Base-by-base conservation (phyloP, 53 echinoderm and acorn worm genomes). In the Stichopus horrens region DNA sequence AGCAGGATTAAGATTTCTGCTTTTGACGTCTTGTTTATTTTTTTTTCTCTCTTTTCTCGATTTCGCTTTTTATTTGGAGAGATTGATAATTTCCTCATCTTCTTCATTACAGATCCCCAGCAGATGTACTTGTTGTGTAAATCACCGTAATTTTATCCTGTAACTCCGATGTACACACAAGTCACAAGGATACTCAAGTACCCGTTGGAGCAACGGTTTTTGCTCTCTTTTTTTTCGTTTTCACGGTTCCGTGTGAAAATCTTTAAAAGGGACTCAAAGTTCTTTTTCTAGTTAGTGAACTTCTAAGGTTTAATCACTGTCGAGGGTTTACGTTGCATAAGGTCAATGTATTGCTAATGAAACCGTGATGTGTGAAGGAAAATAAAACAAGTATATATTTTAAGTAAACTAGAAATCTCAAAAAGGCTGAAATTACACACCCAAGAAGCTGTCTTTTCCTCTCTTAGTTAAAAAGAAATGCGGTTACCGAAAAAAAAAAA, bases 331-430 rank as follows among this genome's bases (percentile, higher is more conserved):
- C 57, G 55, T 81, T 21, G 14, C 19, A 57, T 81, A 81, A 81
- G 81, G 81, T 81, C 81, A 81, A 81, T 81, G 81, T 81, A 81
- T 81, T 57, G 53, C 20, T 81, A 81, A 81, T 81, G 81, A 81
- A 55, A 81, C 19, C 52, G 21, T 71, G 19, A 18, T 71, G 37
- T 37, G 37, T 37, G 37, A 37, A 37, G 20, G 18, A 13, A 18
- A 21, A 55, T 13, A 79, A 37, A 9, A 8, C n/a, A 52, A 52
- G 53, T 81, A 81, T 81, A 22, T 81, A 6, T 81, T 81, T 81
- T 55, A 81, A 56, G 8, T 14, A 81, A 71, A 19, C 81, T 20
- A 56, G 58, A 81, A 20, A 57, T 56, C 81, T 55, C 14, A 54
- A 57, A 19, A 57, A 51, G 58, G 81, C 57, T 81, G 81, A 58